Percentiles rank a stretch among this genome's conserved stretches.
Conservation (phyloP, 1,140 invertebrate species). For the Eumeta japonica region DNA sequence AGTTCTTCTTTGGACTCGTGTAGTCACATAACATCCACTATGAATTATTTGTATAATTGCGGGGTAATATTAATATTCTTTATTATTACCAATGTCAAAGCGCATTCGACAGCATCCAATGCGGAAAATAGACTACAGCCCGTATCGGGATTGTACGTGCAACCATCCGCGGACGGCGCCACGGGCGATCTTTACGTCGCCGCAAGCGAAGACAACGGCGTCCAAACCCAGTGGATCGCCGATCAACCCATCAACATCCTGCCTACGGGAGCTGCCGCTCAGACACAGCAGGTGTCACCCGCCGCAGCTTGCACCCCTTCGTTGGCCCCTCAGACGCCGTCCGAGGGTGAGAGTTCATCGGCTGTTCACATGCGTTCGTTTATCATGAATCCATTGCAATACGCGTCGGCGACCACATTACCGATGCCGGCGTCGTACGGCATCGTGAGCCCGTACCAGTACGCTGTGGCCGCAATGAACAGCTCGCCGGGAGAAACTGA, state of each 20-base stretch:
- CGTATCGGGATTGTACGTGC: conserved; percentile 39
- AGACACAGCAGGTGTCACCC: conserved; percentile 12
- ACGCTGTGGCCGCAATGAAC: too few species aligned
- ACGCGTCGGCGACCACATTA: too few species aligned
- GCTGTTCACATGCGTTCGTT: too few species aligned
- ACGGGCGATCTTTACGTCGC: conserved; percentile 48
- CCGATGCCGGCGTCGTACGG: too few species aligned
- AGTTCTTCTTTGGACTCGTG: neutral
- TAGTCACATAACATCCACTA: conserved; percentile 1
- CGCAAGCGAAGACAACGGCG: conserved; percentile 39
- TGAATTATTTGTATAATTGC: neutral
- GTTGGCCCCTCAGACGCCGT: too few species aligned
- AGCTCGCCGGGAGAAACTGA: too few species aligned
- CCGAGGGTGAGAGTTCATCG: too few species aligned
- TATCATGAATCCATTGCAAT: too few species aligned
- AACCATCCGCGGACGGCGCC: conserved; percentile 36
- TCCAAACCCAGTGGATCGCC: conserved; percentile 37
- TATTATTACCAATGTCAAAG: conserved; percentile 7
- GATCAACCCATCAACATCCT: conserved; percentile 41
- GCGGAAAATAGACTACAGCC: conserved; percentile 21
- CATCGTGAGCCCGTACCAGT: too few species aligned
- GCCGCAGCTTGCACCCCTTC: conserved; percentile 20
- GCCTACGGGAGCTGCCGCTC: conserved; percentile 15
- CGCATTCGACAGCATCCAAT: neutral
- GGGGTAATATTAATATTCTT: conserved; percentile 13